Evolutionary conservation across 2,113 vertebrate genomes (phyloP), one percentile per base, ranked within the genome.

Genomic region (Erpornis zantholeuca): DNA sequence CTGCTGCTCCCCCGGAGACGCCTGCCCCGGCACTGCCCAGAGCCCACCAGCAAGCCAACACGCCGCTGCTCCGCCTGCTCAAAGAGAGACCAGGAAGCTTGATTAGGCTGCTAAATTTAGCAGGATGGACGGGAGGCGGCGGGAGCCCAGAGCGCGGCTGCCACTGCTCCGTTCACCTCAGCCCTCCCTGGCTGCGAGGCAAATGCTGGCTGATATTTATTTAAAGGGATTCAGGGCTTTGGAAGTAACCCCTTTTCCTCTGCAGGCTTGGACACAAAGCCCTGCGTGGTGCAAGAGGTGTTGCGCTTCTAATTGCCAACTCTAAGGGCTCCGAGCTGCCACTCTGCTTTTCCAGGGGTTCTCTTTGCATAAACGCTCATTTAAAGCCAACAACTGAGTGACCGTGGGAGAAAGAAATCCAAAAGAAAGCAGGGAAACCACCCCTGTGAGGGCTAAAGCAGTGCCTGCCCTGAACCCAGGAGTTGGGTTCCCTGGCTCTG

Each of bases 171-270:
- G 91, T 42, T 86, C 71, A 64, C 63, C 88, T 57, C 35, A 97
- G 86, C 47, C 52, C 40, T 21, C 25, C 42, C 87, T 65, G 69
- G 84, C 87, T 92, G 77, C 42, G 50, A 95, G 92, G 90, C 89
- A 94, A 97, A 66, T 3, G n/a, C 68, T 75, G 94, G 79, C 57
- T 97, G 89, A n/a, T 86, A 89, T 79, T 93, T 92, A 90, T 92
- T 94, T 85, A 80, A 91, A 94, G 52, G 56, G 92, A 93, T 84
- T 69, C 66, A 72, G 69, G 50, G 45, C 63, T 85, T 71, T 65
- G 73, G 60, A 81, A 85, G 92, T 35, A 94, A 71, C 69, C 27
- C 40, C 35, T 66, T 78, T 57, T 85, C 13, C 93, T 87, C 42
- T 23, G 25, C 52, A 76, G 85, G 72, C 91, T 88, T 57, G 56